Base-by-base conservation (phyloP, 2,113 vertebrate species). In the Silurus glanis region DNA sequence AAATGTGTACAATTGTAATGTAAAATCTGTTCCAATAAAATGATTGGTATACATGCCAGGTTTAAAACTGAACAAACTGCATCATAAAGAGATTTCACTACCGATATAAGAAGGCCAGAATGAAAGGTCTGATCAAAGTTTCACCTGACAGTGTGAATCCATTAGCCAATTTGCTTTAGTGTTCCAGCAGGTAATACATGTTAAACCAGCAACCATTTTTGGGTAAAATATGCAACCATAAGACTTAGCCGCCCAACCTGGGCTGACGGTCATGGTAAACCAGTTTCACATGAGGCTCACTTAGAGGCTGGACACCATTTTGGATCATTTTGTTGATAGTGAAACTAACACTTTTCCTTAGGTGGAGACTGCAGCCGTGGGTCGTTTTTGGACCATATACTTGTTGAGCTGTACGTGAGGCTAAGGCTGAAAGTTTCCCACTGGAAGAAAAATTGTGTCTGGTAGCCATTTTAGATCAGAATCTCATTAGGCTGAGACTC, bases 121-220 rank as follows among this genome's bases (percentile, higher is more conserved):
- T 37, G 37, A 37, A 37, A 66, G 72, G 25, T 82, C 59, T 64
- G 59, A 64, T 64, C 7, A 64, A 13, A 61, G 45, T 47, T 19
- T 81, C 9, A 13, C 62, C 17, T 23, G 45, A 37, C 19, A 67
- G 9, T 45, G 80, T 47, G 67, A 82, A 86, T 66, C 58, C 66
- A 62, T 72, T 71, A 62, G 75, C 16, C 25, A 55, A 71, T 25
- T 59, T 62, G 64, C 53, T n/a, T 37, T 19, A 12, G 55, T 83
- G 49, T 47, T 55, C 51, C 37, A 55, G 58, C 47, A 8, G 59
- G 49, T 28, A 37, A 87, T 75, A 81, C 1, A n/a, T 69, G n/a
- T 59, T 3, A 79, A 85, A 51, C 66, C 49, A 55, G 71, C 51
- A 88, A n/a, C 62, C 55, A 25, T 75, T 76, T 76, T 64, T 55